These are phyloP conservation scores for Zingel zingel DNA, from an alignment of 2,113 vertebrate genomes.

Conservation along the genomic window DNA sequence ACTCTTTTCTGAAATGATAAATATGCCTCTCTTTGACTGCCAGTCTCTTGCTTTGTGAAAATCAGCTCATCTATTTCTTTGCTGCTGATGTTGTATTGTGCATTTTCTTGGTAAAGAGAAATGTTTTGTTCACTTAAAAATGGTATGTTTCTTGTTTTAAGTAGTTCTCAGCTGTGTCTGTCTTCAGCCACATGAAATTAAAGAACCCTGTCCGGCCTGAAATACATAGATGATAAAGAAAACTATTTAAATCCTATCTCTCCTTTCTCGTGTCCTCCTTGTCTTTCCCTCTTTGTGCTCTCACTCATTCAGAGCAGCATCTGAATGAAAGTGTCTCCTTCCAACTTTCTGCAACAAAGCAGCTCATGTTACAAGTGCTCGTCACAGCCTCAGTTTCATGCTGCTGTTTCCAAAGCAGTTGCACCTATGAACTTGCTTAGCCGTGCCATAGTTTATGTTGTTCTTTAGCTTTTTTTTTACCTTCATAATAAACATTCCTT, in stretches of 20 bases:
- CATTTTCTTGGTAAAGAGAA: neutral
- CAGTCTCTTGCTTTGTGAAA: neutral
- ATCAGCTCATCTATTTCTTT: neutral
- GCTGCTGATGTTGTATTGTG: neutral
- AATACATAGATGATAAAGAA: constrained; percentile 12
- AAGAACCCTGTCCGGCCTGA: neutral
- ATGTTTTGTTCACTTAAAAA: constrained; percentile 13
- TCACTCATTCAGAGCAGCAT: constrained; percentile 28
- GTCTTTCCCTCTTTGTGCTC: constrained; percentile 19
- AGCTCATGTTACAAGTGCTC: constrained; percentile 23
- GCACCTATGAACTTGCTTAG: neutral
- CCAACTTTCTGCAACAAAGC: constrained; percentile 26
- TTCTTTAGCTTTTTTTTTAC: neutral
- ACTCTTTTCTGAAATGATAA: neutral
- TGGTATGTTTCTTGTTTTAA: neutral
- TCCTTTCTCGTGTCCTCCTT: constrained; percentile 9
- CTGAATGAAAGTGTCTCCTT: neutral
- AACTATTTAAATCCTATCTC: constrained; percentile 15
- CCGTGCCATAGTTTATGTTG: neutral
- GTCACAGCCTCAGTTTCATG: neutral
- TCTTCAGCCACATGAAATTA: neutral
- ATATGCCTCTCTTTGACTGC: neutral
- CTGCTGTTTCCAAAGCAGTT: constrained; percentile 2
- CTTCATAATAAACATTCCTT: neutral
- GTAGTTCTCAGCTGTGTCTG: neutral